Evolutionary conservation across 2,888 invertebrate species (phyloP).

Genomic region (Meteorus cinctellus): DNA sequence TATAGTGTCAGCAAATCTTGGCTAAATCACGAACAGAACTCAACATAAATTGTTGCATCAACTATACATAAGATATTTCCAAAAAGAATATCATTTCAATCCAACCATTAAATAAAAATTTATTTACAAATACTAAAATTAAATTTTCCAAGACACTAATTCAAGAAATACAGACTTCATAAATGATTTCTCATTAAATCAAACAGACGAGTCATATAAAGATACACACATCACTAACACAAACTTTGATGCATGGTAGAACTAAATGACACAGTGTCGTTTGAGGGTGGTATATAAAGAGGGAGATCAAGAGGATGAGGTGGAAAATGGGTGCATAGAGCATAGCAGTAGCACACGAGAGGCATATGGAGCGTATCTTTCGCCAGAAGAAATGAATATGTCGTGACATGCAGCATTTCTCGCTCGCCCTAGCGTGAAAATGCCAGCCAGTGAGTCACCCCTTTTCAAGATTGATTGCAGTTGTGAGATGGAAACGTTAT

Average conservation of each 20-base stretch:
- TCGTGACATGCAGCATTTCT: slow-evolving; percentile 70
- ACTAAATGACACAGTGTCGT: slow-evolving; percentile 9
- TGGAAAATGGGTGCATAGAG: slow-evolving; percentile 9
- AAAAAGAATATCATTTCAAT: too few relatives aligned
- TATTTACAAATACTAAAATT: too few relatives aligned
- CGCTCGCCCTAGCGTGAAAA: slow-evolving; percentile 69
- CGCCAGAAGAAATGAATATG: slow-evolving; percentile 67
- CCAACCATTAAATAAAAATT: too few relatives aligned
- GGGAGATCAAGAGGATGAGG: background rate
- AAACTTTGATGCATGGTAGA: slow-evolving; percentile 16
- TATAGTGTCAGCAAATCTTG: too few relatives aligned
- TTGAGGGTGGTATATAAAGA: background rate
- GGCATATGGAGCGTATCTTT: slow-evolving; percentile 40
- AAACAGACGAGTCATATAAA: background rate
- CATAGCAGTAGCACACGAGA: background rate
- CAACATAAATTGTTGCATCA: too few relatives aligned
- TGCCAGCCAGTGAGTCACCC: slow-evolving; percentile 60
- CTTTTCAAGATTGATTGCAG: slow-evolving; percentile 64
- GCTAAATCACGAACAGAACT: too few relatives aligned
- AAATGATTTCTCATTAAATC: background rate
- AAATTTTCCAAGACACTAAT: too few relatives aligned
- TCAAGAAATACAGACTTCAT: too few relatives aligned
- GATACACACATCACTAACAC: background rate
- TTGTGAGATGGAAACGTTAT: slow-evolving; percentile 70
- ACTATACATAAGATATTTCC: too few relatives aligned